Percentiles rank a stretch among this genome's conserved stretches.
phyloP scores from a whole-genome alignment of 2,888 invertebrate genomes.

The Exephanes ischioxanthus region DNA sequence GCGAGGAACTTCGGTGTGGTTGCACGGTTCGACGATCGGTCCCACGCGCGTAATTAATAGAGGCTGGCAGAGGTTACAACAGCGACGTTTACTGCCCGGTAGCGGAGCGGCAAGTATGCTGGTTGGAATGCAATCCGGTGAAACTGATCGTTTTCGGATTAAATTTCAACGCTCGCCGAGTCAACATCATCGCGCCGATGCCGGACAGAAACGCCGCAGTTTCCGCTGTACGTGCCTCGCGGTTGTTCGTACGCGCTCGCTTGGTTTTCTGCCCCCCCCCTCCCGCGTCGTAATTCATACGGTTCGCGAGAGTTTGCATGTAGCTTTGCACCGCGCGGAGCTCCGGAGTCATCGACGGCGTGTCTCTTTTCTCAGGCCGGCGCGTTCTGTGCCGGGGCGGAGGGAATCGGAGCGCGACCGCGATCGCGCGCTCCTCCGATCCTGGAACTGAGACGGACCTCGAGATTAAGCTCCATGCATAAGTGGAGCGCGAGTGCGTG shows the following conservation, averaged over 20 bases:
- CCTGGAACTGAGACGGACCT: conserved; percentile 10
- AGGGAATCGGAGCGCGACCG: conserved; percentile 31
- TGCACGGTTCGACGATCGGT: conserved; percentile 72
- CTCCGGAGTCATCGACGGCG: background rate
- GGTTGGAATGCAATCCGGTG: background rate
- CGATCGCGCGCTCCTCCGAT: conserved; percentile 34
- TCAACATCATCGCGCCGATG: background rate
- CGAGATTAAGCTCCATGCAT: background rate
- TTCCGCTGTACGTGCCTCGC: background rate
- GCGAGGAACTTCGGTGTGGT: conserved; percentile 60
- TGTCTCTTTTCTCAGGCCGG: conserved; percentile 3
- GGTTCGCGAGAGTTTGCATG: background rate
- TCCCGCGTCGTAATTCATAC: background rate
- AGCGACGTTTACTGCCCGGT: conserved; percentile 76
- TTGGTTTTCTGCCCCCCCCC: background rate
- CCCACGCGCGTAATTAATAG: conserved; percentile 74
- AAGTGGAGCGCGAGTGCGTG: background rate
- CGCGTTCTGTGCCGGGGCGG: background rate
- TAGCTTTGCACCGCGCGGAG: background rate
- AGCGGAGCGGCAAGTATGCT: conserved; percentile 34
- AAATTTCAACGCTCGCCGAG: background rate
- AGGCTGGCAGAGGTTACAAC: conserved; percentile 61
- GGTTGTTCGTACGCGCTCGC: conserved; percentile 1
- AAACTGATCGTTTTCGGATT: background rate
- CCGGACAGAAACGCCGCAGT: background rate